phyloP scores from a whole-genome alignment of 2,888 invertebrate species.

The Cotesia congregata region DNA sequence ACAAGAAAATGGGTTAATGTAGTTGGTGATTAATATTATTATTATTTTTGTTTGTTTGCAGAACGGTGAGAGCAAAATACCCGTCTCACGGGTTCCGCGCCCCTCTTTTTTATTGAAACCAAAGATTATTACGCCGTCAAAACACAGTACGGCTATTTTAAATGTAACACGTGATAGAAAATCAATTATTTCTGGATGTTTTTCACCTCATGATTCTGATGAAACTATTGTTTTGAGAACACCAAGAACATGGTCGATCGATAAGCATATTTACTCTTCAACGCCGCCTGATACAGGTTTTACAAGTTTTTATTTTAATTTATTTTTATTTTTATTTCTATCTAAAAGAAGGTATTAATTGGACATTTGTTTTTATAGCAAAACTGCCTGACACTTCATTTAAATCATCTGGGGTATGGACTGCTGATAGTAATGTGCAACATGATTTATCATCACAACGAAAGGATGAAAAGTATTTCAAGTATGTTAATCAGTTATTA shows the following conservation, averaged over 20 bases:
- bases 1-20: background rate
- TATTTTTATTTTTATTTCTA: constrained; percentile 9
- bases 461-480: constrained; percentile 26
- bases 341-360: background rate
- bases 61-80: constrained; percentile 66
- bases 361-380: constrained; percentile 43
- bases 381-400: constrained; percentile 54
- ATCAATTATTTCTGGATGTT: constrained; percentile 45
- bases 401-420: constrained; percentile 61
- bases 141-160: constrained; percentile 38
- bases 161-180: constrained; percentile 39
- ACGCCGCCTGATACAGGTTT: constrained; percentile 39
- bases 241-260: constrained; percentile 42
- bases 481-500: constrained; percentile 13
- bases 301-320: background rate
- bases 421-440: constrained; percentile 58
- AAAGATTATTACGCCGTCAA: constrained; percentile 52
- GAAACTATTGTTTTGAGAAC: constrained; percentile 34
- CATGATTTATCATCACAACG: constrained; percentile 45
- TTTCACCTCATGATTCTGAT: constrained; percentile 44
- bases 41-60: constrained; percentile 48
- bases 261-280: constrained; percentile 36
- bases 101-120: constrained; percentile 64
- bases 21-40: background rate
- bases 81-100: constrained; percentile 59